These are phyloP conservation scores for Drosophila longiperda DNA, from an alignment of 2,888 invertebrate genomes.

Conservation along the genomic window DNA sequence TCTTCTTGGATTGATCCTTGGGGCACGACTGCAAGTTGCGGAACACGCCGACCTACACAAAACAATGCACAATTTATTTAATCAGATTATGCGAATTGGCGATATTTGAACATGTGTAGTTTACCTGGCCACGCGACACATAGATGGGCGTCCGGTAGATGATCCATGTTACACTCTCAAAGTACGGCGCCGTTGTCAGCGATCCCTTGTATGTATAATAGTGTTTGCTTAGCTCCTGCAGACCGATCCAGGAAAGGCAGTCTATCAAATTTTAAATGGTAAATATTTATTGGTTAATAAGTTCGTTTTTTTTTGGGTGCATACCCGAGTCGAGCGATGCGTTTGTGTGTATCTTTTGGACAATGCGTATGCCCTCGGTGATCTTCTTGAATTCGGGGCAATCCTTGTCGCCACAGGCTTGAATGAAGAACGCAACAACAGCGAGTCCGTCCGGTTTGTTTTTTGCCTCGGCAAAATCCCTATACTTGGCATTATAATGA, in stretches of 20 bases:
- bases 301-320: slow-evolving; percentile 1
- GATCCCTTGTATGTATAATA: slow-evolving; percentile 91
- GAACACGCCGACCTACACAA: slow-evolving; percentile 82
- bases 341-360: slow-evolving; percentile 83
- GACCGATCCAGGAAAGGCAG: slow-evolving; percentile 89
- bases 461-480: slow-evolving; percentile 87
- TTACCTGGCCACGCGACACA: slow-evolving; percentile 89
- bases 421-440: slow-evolving; percentile 89
- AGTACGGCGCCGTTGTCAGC: slow-evolving; percentile 90
- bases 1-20: slow-evolving; percentile 84
- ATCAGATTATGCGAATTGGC: neutral
- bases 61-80: neutral
- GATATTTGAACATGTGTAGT: slow-evolving; percentile 3
- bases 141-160: slow-evolving; percentile 89
- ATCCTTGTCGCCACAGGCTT: slow-evolving; percentile 87
- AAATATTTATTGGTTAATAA: neutral
- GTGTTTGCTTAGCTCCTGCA: slow-evolving; percentile 88
- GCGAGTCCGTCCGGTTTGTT: slow-evolving; percentile 90
- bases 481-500: slow-evolving; percentile 90
- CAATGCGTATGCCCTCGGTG: slow-evolving; percentile 86
- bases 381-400: slow-evolving; percentile 87
- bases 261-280: slow-evolving; percentile 84
- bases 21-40: slow-evolving; percentile 84
- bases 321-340: slow-evolving; percentile 84
- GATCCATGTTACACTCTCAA: slow-evolving; percentile 91